Conservation (phyloP, 2,113 vertebrate genomes). For the Turnix velox region DNA sequence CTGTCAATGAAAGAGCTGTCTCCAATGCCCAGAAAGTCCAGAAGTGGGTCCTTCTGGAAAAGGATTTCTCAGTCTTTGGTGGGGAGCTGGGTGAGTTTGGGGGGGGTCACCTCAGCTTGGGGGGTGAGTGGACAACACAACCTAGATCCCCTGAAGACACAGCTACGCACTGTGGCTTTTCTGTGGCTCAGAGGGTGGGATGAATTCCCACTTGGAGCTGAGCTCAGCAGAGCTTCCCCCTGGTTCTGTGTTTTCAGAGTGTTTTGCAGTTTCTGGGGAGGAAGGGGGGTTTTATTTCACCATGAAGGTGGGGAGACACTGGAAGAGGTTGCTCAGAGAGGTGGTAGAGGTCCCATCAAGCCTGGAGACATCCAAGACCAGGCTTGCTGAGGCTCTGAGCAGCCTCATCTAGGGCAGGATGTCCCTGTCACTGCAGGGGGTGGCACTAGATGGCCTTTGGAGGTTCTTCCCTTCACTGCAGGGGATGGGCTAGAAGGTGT, state of each 20-base stretch:
- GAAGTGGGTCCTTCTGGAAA: constrained; percentile 85
- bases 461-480: too few species aligned
- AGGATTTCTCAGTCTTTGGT: constrained; percentile 82
- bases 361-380: too few species aligned
- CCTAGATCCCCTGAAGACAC: rapidly evolving
- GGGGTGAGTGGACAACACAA: rapidly evolving
- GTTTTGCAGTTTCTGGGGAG: background rate
- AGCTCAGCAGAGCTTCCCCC: rapidly evolving
- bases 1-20: constrained; percentile 74
- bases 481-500: too few species aligned
- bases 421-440: too few species aligned
- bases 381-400: too few species aligned
- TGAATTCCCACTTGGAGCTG: rapidly evolving
- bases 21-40: constrained; percentile 88
- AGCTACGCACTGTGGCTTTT: rapidly evolving
- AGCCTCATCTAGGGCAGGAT: too few species aligned
- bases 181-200: rapidly evolving
- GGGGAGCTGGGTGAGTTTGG: constrained; percentile 88
- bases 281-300: background rate
- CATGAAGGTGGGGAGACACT: too few species aligned
- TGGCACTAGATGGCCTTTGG: too few species aligned
- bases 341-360: too few species aligned
- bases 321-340: too few species aligned
- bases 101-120: background rate
- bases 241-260: rapidly evolving